Evolutionary conservation across 2,113 vertebrate genomes (phyloP).

Genomic region (Phalacrocorax aristotelis): DNA sequence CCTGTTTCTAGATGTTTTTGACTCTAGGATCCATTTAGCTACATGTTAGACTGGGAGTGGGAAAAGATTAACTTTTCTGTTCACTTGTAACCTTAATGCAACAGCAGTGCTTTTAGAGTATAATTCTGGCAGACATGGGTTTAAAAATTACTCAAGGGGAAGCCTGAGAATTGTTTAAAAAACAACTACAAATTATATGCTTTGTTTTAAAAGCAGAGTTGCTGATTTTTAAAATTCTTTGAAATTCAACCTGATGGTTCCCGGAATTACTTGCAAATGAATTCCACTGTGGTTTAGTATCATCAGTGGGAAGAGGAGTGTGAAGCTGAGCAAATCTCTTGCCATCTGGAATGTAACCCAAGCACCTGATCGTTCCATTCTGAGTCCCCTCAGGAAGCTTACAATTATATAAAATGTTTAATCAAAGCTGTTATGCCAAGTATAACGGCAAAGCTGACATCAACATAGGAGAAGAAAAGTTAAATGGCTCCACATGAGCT

Average conservation of each 20-base stretch:
- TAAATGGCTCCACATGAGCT: conserved; percentile 21
- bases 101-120: neutral
- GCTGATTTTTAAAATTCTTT: conserved; percentile 17
- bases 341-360: conserved; percentile 56
- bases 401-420: conserved; percentile 57
- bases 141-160: neutral
- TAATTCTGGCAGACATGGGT: neutral
- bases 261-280: conserved; percentile 49
- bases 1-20: neutral
- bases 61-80: neutral
- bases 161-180: neutral
- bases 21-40: neutral
- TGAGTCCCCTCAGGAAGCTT: conserved; percentile 43
- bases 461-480: conserved; percentile 43
- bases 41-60: accelerated
- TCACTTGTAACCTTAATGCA: neutral
- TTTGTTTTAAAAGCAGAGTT: neutral
- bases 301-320: conserved; percentile 55
- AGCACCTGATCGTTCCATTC: conserved; percentile 56
- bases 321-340: conserved; percentile 52
- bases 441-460: conserved; percentile 58
- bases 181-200: neutral
- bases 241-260: conserved; percentile 29
- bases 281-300: conserved; percentile 47
- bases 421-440: conserved; percentile 58